Evolutionary conservation across 2,113 vertebrate species (phyloP).

Genomic region (Pterocles orientalis): DNA sequence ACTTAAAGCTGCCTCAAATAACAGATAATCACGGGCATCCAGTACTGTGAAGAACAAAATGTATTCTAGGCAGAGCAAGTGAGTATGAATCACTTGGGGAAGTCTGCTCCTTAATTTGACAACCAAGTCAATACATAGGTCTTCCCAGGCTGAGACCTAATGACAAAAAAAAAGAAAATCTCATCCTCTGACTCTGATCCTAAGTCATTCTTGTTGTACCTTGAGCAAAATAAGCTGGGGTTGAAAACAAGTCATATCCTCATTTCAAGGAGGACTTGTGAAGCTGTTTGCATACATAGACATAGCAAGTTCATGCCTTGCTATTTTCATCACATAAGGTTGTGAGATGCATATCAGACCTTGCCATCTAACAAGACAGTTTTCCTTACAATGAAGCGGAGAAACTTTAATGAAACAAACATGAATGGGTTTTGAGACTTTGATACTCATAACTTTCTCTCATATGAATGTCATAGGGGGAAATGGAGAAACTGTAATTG

Average conservation of each 20-base stretch:
- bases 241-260: not conserved
- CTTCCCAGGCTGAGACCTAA: not conserved
- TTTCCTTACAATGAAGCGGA: not conserved
- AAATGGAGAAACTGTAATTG: not conserved
- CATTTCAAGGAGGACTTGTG: not conserved
- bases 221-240: not conserved
- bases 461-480: not conserved
- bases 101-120: not conserved
- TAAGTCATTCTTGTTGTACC: not conserved
- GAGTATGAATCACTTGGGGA: not conserved
- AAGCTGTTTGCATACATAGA: not conserved
- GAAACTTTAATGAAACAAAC: not conserved
- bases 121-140: not conserved
- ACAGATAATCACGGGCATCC: not conserved
- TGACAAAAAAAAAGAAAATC: not conserved
- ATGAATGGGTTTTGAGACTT: not conserved
- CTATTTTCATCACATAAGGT: not conserved
- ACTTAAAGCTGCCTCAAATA: not conserved
- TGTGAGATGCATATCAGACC: not conserved
- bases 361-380: not conserved
- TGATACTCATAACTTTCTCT: not conserved
- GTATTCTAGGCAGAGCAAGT: not conserved
- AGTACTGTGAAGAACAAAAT: not conserved
- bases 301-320: not conserved
- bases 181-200: not conserved